Conservation (phyloP, 2,113 vertebrate genomes). For the Dicentrarchus labrax region DNA sequence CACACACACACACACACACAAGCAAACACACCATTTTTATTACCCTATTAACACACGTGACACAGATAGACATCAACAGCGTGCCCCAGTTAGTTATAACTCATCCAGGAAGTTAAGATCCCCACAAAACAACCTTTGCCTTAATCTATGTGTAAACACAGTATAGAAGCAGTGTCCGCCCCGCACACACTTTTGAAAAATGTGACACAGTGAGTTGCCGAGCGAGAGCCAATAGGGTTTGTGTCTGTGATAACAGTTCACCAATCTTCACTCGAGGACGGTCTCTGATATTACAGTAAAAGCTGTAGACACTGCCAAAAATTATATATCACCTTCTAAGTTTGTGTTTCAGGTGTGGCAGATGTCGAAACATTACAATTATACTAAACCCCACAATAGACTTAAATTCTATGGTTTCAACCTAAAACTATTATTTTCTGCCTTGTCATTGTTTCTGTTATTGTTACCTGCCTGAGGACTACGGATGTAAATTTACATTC, state of each 20-base stretch:
- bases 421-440: not conserved
- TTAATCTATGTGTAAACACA: slow-evolving; percentile 1
- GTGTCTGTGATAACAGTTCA: slow-evolving; percentile 17
- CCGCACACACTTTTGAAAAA: slow-evolving; percentile 33
- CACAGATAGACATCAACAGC: not conserved
- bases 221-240: slow-evolving; percentile 51
- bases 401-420: not conserved
- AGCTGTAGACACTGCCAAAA: not conserved
- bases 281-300: not conserved
- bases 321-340: not conserved
- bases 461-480: too few species aligned
- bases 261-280: slow-evolving; percentile 5
- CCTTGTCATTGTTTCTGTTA: not conserved
- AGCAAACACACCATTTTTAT: not conserved
- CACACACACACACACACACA: not conserved
- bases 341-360: slow-evolving; percentile 36
- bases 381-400: not conserved
- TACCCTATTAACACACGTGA: slow-evolving; percentile 42
- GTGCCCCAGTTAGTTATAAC: not conserved
- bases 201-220: slow-evolving; percentile 1
- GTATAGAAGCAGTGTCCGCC: not conserved
- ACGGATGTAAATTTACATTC: too few species aligned
- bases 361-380: not conserved
- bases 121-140: not conserved
- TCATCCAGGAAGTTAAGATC: not conserved